A percentile compares a stretch with the other conserved stretches of the same genome.
Conservation (phyloP, 2,888 invertebrate genomes). For the Biston stratarius region DNA sequence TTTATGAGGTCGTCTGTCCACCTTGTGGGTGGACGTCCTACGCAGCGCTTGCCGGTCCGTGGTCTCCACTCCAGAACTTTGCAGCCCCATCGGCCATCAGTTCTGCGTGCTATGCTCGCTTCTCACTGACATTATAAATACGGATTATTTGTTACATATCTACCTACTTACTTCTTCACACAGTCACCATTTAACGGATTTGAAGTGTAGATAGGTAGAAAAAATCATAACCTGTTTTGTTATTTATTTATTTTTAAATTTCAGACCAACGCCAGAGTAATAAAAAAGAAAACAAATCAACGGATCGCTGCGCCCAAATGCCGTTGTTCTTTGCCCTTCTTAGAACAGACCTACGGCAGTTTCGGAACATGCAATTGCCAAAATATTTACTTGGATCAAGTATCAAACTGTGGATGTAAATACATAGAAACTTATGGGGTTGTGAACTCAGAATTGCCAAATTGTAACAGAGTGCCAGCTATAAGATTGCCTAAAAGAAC, state of each 20-base stretch:
- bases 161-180: no score
- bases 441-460: slow-evolving; percentile 24
- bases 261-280: slow-evolving; percentile 36
- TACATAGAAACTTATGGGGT: slow-evolving; percentile 31
- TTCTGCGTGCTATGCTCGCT: no score
- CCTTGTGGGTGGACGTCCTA: no score
- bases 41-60: no score
- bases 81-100: no score
- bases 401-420: slow-evolving; percentile 30
- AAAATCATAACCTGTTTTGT: no score
- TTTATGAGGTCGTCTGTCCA: no score
- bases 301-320: slow-evolving; percentile 3
- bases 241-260: slow-evolving; percentile 7
- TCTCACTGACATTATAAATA: no score
- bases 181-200: no score
- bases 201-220: no score
- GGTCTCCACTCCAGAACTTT: no score
- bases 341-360: slow-evolving; percentile 25
- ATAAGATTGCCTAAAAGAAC: slow-evolving; percentile 30
- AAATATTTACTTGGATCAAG: slow-evolving; percentile 34
- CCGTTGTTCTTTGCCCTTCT: background rate
- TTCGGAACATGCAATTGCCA: slow-evolving; percentile 24
- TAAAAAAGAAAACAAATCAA: slow-evolving; percentile 26
- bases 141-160: no score
- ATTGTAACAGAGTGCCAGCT: slow-evolving; percentile 25